A percentile compares a stretch with the other conserved stretches of the same genome.
Evolutionary conservation across 2,113 vertebrate genomes (phyloP).

Genomic region (Ochotona curzoniae): DNA sequence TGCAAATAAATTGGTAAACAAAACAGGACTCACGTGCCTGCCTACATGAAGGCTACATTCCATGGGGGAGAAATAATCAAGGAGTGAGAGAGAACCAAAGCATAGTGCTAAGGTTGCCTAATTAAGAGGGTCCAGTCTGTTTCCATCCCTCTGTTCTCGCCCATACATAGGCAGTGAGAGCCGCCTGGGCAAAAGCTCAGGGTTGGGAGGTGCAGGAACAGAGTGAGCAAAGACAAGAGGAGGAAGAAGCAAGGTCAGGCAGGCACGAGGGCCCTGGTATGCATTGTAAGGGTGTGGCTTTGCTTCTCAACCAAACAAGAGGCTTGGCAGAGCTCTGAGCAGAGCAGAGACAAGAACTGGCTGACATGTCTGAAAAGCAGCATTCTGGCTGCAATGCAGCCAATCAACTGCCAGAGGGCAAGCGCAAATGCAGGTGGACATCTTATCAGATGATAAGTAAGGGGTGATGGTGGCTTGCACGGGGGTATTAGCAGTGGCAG

Average conservation of each 20-base stretch:
- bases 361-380: neutral
- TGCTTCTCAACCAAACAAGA: neutral
- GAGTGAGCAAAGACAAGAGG: neutral
- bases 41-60: neutral
- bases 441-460: no score
- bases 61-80: neutral
- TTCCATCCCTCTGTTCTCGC: no score
- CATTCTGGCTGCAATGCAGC: neutral
- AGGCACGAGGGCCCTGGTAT: no score
- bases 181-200: neutral
- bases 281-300: neutral
- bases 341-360: neutral
- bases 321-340: neutral
- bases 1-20: neutral
- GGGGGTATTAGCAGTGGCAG: neutral
- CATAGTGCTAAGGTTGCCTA: neutral
- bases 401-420: neutral
- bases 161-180: neutral
- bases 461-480: neutral
- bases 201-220: neutral
- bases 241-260: neutral
- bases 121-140: no score
- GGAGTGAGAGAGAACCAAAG: neutral
- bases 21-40: neutral
- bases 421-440: neutral